Evolutionary conservation across 2,888 invertebrate species (phyloP), one percentile per base, ranked within the genome.

Genomic region (Rapana venosa): DNA sequence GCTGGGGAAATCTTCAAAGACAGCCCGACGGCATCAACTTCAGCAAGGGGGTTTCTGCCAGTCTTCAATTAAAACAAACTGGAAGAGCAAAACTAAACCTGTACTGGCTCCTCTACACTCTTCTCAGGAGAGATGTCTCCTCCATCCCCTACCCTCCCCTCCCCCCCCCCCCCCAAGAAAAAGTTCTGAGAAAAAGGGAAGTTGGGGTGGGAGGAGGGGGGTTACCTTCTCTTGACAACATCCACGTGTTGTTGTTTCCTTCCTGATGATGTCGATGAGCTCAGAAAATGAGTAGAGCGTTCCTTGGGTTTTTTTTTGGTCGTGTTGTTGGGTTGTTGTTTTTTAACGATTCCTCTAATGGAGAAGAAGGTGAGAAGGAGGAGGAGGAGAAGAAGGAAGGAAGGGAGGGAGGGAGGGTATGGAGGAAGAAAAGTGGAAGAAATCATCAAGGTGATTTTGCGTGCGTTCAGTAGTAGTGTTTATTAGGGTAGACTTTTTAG

Each of bases 51-150:
- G 1, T 61, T 79, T 79, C 77, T 79, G 32, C 77, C 2, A 79
- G 77, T 79, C 77, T 79, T 79, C 77, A 79, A 79, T 79, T 79
- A 79, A 79, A 79, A 79, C 77, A 79, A 79, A 79, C 77, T 32
- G 77, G 32, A 79, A 79, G 77, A 26, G 32, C 77, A 15, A 32
- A 17, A 1, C n/a, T n/a, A n/a, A n/a, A n/a, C n/a, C n/a, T n/a
- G n/a, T n/a, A n/a, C 77, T 15, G 20, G 26, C 77, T 79, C 32
- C 20, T 8, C 47, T 47, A 47, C 47, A 47, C 77, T 79, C 77
- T 79, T 79, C 77, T 79, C 77, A 30, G 32, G 35, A 17, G 15
- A 17, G 77, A 79, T 79, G 77, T 74, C n/a, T n/a, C 4, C n/a
- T n/a, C 20, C 2, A 8, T 4, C n/a, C n/a, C n/a, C 2, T n/a